Base-by-base conservation (phyloP, 2,797 vertebrate genomes). In the Tenualosa ilisha region DNA sequence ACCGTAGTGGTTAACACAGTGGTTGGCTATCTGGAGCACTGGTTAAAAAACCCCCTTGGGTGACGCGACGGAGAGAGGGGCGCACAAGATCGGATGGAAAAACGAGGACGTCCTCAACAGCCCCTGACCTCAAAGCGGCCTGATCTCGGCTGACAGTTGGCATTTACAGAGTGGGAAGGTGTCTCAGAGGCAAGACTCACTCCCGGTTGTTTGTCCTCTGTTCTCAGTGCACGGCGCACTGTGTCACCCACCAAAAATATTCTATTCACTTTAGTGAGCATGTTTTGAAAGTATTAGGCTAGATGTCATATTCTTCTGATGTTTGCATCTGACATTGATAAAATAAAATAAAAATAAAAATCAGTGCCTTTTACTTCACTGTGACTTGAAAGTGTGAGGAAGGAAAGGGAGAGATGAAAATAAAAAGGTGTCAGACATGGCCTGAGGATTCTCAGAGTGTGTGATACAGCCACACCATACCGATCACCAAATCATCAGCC, bases 61-160 rank as follows among this genome's bases (percentile, higher is more conserved):
- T 79, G 15, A 46, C 20, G 17, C 15, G 20, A 17, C 72, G 13
- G 31, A 31, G 68, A 79, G 68, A 61, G 56, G 59, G 59, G n/a
- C 22, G 22, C 72, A 43, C 31, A 15, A 46, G 72, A 75, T 43
- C 15, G 37, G 68, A 43, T 75, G 31, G 63, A 75, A 37, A 40
- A 37, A 75, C 65, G 37, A 43, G 72, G 20, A 22, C 7, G 17
- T 22, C 68, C 68, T 75, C 37, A 40, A 40, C 40, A 79, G 72
- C 37, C 72, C 72, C 40, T 79, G 72, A 79, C 72, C 72, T 79
- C 72, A 43, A 17, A 17, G 37, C 40, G 72, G 72, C 72, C 17
- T 79, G 72, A 79, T 79, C 37, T 40, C 8, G 40, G 72, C 72
- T 46, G 72, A 79, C 72, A 79, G 37, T 79, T 79, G 72, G 72